phyloP scores from a whole-genome alignment of 2,888 invertebrate species.

The Pasiphila rectangulata region DNA sequence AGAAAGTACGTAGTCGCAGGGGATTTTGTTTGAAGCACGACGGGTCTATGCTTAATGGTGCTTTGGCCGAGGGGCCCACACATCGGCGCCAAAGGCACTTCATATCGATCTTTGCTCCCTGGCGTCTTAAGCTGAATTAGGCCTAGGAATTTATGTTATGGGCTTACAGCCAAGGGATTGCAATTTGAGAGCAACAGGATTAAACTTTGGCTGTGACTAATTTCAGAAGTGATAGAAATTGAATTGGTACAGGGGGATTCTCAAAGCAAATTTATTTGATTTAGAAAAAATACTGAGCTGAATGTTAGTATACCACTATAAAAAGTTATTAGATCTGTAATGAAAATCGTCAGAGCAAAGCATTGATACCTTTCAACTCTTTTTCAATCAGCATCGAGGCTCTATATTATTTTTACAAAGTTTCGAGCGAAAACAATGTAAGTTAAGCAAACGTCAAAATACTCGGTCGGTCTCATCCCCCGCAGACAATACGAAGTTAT shows the following conservation, averaged over 20 bases:
- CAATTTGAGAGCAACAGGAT: conserved; percentile 42
- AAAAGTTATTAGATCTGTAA: neutral
- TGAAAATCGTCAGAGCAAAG: conserved; percentile 3
- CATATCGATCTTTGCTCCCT: conserved; percentile 79
- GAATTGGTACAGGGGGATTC: conserved; percentile 24
- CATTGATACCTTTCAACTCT: conserved; percentile 6
- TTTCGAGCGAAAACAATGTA: conserved; percentile 38
- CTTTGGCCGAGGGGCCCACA: conserved; percentile 59
- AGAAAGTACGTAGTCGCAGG: conserved; percentile 41
- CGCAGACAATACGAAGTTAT: conserved; percentile 73
- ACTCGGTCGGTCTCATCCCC: conserved; percentile 49
- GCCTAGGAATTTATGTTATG: conserved; percentile 68
- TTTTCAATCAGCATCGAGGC: conserved; percentile 4
- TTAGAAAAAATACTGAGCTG: neutral
- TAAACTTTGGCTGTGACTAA: conserved; percentile 47
- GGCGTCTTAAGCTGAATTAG: conserved; percentile 72
- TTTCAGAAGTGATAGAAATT: conserved; percentile 41
- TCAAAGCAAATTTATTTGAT: conserved; percentile 3
- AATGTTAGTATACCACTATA: neutral
- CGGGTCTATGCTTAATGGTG: conserved; percentile 56
- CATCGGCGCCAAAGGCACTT: conserved; percentile 69
- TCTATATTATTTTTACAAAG: conserved; percentile 20
- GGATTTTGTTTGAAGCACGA: conserved; percentile 53
- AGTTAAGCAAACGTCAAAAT: conserved; percentile 39
- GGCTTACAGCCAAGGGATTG: conserved; percentile 52